Evolutionary conservation across 2,888 invertebrate species (phyloP), one percentile per base, ranked within the genome.

Genomic region (Erynnis tages): DNA sequence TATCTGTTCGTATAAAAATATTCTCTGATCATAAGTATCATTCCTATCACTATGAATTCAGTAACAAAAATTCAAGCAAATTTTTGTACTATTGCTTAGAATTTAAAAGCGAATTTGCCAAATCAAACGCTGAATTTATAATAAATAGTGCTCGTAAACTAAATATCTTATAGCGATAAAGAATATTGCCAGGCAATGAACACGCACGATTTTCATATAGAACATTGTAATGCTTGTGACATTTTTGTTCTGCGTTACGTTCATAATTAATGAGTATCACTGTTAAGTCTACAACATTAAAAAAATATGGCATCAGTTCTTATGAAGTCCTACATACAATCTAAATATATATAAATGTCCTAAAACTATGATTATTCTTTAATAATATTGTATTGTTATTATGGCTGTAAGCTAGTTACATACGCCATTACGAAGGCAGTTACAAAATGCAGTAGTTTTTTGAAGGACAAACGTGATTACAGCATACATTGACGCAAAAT

Each of bases 191-290:
- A 23, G 38, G 30, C 40, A 30, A 40, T 40, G 38, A 40, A 19
- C 11, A 34, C 17, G n/a, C 14, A 41, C 7, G 6, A 30, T 58
- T 63, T 58, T 54, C 58, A 67, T 71, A 69, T 78, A 78, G 71
- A 78, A 79, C 80, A 77, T 64, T 65, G 69, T 50, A 65, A 53
- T 57, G 48, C 55, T 84, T 85, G 84, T 85, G 86, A 86, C 84
- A 69, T 63, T 67, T 75, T 83, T 82, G 79, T 79, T 83, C 82
- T 62, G 67, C 68, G 71, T 72, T 68, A 71, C 67, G 71, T 71
- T 68, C 69, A 59, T 71, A 74, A 67, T 65, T 50, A 50, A 50
- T 82, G 82, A 85, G 85, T 86, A 87, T 86, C 81, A 82, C 76
- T 70, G 76, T 78, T 76, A 73, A 67, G 67, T 45, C 52, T 71